A percentile compares a stretch with the other conserved stretches of the same genome.
phyloP scores from a whole-genome alignment of 2,113 vertebrate genomes.

The Parotia lawesii region DNA sequence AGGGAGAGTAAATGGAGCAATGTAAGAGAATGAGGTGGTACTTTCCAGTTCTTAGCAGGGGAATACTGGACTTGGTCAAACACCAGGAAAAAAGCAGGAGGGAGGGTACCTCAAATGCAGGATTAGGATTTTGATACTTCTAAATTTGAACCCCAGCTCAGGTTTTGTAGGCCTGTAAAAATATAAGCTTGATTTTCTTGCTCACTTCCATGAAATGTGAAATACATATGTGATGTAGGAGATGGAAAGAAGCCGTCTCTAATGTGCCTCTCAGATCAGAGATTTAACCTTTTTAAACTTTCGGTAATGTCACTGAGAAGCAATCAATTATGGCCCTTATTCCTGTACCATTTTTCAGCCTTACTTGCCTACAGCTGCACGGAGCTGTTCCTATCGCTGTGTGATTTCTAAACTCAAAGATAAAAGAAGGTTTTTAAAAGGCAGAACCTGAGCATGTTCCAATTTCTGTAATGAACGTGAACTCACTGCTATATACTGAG shows the following conservation, averaged over 20 bases:
- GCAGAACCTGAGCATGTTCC: not conserved
- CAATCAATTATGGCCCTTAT: not conserved
- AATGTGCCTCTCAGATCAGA: not conserved
- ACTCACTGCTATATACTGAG: not conserved
- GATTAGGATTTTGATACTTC: not conserved
- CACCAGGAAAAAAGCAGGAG: not conserved
- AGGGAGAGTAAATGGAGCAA: not conserved
- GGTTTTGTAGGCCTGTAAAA: not conserved
- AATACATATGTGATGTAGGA: not conserved
- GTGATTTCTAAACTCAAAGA: not conserved
- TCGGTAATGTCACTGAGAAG: not conserved
- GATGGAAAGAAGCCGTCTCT: not conserved
- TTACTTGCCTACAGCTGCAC: not conserved
- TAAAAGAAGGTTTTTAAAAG: conserved; percentile 3
- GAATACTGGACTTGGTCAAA: not conserved
- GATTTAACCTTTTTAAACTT: not conserved
- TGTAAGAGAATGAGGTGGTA: not conserved
- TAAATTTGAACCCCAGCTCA: not conserved
- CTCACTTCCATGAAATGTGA: not conserved
- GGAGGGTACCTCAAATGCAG: not conserved
- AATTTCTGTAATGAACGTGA: not conserved
- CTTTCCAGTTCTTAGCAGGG: not conserved
- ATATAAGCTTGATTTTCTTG: not conserved
- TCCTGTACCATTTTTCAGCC: not conserved
- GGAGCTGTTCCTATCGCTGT: not conserved